These are phyloP conservation scores for Morus bassanus DNA, from an alignment of 2,797 vertebrate species.

Conservation along the genomic window DNA sequence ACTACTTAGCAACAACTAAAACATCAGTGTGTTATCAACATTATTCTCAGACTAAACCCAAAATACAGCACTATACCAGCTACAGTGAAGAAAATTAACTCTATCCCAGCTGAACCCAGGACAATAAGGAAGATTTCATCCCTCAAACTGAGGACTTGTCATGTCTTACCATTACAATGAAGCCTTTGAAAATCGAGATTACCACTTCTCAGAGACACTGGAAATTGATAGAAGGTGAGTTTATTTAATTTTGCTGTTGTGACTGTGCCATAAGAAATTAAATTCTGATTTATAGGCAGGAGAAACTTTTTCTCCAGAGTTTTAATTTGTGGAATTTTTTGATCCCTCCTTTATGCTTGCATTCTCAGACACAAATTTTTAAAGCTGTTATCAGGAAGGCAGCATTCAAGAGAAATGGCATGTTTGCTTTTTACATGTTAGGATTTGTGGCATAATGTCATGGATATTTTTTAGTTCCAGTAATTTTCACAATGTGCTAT, in stretches of 20 bases:
- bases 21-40: no score
- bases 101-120: no score
- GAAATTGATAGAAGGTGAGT: slow-evolving; percentile 82
- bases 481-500: neutral
- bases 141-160: neutral
- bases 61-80: no score
- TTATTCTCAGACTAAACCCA: no score
- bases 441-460: neutral
- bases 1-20: no score
- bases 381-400: neutral
- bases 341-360: neutral
- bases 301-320: neutral
- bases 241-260: neutral
- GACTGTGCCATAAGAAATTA: neutral
- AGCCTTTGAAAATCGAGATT: slow-evolving; percentile 71
- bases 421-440: neutral
- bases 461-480: neutral
- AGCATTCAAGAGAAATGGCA: neutral
- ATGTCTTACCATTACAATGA: slow-evolving; percentile 65
- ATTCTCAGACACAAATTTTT: neutral
- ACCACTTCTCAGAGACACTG: slow-evolving; percentile 81
- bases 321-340: neutral
- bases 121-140: neutral
- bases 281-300: neutral
- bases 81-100: no score